Evolutionary conservation across 2,888 invertebrate species (phyloP).

Genomic region (Microdon myrmicae): DNA sequence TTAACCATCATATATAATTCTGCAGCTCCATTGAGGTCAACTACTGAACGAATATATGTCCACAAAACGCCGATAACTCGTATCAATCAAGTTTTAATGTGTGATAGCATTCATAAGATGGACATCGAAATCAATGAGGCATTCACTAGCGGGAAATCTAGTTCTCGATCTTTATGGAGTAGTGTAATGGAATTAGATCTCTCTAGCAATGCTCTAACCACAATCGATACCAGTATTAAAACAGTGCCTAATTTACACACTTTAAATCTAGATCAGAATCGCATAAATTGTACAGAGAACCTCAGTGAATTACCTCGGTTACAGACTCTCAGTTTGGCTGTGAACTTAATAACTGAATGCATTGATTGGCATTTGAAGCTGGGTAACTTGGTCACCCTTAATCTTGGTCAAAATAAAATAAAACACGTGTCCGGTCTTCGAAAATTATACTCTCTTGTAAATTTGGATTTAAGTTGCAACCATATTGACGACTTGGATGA

Average conservation of each 20-base stretch:
- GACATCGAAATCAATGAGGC: conserved; percentile 19
- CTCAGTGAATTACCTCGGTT: conserved; percentile 83
- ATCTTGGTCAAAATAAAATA: conserved; percentile 86
- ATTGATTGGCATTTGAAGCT: conserved; percentile 85
- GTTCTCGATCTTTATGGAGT: conserved; percentile 69
- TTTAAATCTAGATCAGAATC: conserved; percentile 82
- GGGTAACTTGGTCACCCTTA: conserved; percentile 87
- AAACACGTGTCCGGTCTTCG: conserved; percentile 77
- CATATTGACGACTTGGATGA: conserved; percentile 82
- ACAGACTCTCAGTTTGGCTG: conserved; percentile 79
- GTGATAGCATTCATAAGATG: conserved; percentile 84
- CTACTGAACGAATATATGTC: conserved; percentile 67
- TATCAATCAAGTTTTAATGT: conserved; percentile 83
- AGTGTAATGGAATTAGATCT: conserved; percentile 78
- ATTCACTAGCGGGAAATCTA: conserved; percentile 57
- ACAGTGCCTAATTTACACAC: conserved; percentile 78
- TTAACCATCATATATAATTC: neutral
- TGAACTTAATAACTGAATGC: conserved; percentile 79
- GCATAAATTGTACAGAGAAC: conserved; percentile 78
- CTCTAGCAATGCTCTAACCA: conserved; percentile 79
- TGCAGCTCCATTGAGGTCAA: conserved; percentile 60
- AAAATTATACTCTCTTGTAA: conserved; percentile 86
- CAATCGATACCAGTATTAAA: conserved; percentile 84
- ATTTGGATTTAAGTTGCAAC: conserved; percentile 88
- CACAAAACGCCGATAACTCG: conserved; percentile 64